These are phyloP conservation scores for Timema cristinae DNA, from an alignment of 2,888 invertebrate genomes.

Conservation along the genomic window DNA sequence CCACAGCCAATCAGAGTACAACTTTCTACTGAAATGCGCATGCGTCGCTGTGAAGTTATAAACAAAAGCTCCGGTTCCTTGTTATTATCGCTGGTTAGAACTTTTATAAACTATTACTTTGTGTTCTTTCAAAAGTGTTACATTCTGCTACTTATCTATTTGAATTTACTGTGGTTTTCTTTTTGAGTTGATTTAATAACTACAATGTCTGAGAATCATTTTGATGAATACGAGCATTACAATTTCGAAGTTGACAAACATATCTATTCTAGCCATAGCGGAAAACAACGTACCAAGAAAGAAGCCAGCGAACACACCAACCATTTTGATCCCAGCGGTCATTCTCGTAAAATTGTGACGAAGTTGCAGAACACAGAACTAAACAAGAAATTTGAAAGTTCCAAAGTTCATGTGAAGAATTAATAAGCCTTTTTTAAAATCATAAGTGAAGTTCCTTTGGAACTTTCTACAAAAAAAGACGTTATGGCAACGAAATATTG, in stretches of 20 bases:
- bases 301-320: conserved; percentile 87
- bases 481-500: conserved; percentile 24
- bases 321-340: conserved; percentile 87
- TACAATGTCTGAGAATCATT: conserved; percentile 74
- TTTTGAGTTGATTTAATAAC: no score
- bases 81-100: no score
- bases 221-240: conserved; percentile 91
- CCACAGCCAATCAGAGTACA: conserved; percentile 3
- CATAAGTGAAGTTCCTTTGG: neutral
- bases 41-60: neutral
- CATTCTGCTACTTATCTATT: neutral
- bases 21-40: neutral
- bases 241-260: conserved; percentile 92
- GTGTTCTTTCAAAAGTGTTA: neutral
- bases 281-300: conserved; percentile 85
- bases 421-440: neutral
- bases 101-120: no score
- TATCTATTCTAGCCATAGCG: conserved; percentile 80
- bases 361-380: conserved; percentile 81
- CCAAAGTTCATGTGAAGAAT: conserved; percentile 22
- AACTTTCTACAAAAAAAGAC: conserved; percentile 6
- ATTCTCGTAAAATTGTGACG: conserved; percentile 85
- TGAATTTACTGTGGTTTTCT: no score
- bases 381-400: conserved; percentile 59
- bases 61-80: no score